phyloP scores from a whole-genome alignment of 2,113 vertebrate genomes.

The Macheiramphus alcinus region DNA sequence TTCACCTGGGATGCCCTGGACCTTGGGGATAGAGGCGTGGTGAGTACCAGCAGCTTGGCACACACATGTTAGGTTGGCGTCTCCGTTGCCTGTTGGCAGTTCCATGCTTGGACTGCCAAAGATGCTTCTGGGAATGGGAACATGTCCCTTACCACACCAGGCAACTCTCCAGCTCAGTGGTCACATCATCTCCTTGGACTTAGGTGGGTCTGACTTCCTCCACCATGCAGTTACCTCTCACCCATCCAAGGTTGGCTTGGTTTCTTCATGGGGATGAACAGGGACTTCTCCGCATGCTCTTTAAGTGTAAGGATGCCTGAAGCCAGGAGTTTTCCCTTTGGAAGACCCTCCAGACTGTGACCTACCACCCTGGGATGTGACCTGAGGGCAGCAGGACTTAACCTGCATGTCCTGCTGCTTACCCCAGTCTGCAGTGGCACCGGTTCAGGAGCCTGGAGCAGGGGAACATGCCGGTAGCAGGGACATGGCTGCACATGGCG shows the following conservation, averaged over 20 bases:
- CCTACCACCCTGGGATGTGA: not conserved
- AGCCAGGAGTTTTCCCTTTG: not conserved
- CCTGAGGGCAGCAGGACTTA: not conserved
- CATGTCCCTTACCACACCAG: accelerated
- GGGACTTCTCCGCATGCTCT: not conserved
- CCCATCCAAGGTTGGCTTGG: not conserved
- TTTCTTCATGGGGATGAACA: not conserved
- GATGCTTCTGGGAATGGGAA: not conserved
- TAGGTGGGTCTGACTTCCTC: not conserved
- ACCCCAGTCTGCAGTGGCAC: too few relatives aligned
- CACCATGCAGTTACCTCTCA: not conserved
- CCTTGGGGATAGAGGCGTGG: conserved; percentile 89
- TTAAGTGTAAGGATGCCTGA: not conserved
- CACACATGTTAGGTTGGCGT: accelerated
- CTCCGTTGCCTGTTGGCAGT: accelerated
- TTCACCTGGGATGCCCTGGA: conserved; percentile 97
- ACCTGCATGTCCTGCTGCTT: not conserved
- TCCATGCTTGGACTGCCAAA: not conserved
- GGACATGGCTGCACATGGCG: accelerated
- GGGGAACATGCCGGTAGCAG: accelerated
- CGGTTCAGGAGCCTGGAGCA: not conserved
- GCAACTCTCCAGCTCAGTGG: not conserved
- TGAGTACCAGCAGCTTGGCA: conserved; percentile 68
- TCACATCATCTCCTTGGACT: not conserved
- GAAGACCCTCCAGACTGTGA: not conserved